phyloP scores from a whole-genome alignment of 2,113 vertebrate species.

The Rhinolophus sinicus region DNA sequence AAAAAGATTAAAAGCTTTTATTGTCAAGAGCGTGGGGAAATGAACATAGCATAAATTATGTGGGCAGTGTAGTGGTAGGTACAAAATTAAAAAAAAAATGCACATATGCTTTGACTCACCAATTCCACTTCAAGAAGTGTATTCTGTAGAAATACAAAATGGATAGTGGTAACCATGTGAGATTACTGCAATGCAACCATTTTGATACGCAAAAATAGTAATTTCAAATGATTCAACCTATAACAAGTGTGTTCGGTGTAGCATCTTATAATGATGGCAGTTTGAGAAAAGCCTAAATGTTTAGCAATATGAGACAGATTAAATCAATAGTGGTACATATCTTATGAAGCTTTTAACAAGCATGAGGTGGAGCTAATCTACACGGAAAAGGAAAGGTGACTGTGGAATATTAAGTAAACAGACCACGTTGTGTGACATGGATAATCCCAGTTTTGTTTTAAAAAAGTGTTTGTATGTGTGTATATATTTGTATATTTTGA shows the following conservation, averaged over 20 bases:
- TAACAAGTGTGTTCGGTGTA: not conserved
- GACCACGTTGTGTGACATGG: not conserved
- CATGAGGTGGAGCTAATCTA: not conserved
- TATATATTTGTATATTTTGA: not conserved
- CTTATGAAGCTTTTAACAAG: not conserved
- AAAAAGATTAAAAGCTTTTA: slow-evolving; percentile 35
- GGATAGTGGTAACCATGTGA: not conserved
- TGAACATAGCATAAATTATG: not conserved
- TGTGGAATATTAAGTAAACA: not conserved
- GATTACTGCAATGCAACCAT: not conserved
- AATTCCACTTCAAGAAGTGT: not conserved
- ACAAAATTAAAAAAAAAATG: not conserved
- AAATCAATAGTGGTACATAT: not conserved
- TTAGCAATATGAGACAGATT: not conserved
- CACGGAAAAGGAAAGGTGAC: not conserved
- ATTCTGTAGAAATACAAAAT: not conserved
- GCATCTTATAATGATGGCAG: not conserved
- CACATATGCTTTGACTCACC: not conserved
- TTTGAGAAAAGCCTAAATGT: slow-evolving; percentile 1
- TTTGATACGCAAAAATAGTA: not conserved
- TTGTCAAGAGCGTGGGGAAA: not conserved
- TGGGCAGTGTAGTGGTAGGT: not conserved
- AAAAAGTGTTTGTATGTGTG: not conserved
- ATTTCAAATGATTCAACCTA: slow-evolving; percentile 28
- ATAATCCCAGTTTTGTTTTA: not conserved